These are phyloP conservation scores for Vimba vimba DNA, from an alignment of 2,113 vertebrate species.

Conservation along the genomic window DNA sequence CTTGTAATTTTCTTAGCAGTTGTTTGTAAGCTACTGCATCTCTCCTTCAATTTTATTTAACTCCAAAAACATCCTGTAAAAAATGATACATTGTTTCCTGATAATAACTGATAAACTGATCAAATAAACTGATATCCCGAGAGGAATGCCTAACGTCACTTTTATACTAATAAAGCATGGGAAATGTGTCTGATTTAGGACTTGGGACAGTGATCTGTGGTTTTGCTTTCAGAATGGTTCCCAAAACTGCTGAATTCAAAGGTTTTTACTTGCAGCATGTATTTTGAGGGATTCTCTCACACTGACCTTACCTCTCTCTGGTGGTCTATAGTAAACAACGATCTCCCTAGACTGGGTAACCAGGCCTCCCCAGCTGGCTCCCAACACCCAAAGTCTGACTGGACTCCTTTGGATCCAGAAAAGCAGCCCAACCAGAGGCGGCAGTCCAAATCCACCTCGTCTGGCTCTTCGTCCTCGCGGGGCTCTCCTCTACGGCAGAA, in stretches of 20 bases:
- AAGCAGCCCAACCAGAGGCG: constrained; percentile 47
- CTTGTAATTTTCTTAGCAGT: background rate
- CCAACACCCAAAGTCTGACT: constrained; percentile 57
- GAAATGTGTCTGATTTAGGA: too few relatives aligned
- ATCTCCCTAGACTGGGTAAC: constrained; percentile 39
- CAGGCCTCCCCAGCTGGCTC: background rate
- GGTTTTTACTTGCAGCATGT: background rate
- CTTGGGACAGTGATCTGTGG: background rate
- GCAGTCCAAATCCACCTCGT: constrained; percentile 78
- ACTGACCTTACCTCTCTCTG: constrained; percentile 22
- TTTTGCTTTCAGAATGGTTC: background rate
- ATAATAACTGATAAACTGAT: background rate
- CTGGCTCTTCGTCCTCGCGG: constrained; percentile 69
- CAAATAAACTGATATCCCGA: background rate
- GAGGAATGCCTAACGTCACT: background rate
- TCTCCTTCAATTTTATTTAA: background rate
- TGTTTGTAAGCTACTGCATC: background rate
- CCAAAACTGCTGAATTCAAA: background rate
- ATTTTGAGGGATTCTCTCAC: background rate
- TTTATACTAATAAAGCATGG: background rate
- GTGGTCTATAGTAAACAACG: constrained; percentile 50
- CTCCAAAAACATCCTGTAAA: too few relatives aligned
- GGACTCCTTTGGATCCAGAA: constrained; percentile 56
- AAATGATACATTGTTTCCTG: background rate
- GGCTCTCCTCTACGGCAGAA: constrained; percentile 74